Evolutionary conservation across 2,113 vertebrate genomes (phyloP), one percentile per base, ranked within the genome.

Genomic region (Prionailurus bengalensis): DNA sequence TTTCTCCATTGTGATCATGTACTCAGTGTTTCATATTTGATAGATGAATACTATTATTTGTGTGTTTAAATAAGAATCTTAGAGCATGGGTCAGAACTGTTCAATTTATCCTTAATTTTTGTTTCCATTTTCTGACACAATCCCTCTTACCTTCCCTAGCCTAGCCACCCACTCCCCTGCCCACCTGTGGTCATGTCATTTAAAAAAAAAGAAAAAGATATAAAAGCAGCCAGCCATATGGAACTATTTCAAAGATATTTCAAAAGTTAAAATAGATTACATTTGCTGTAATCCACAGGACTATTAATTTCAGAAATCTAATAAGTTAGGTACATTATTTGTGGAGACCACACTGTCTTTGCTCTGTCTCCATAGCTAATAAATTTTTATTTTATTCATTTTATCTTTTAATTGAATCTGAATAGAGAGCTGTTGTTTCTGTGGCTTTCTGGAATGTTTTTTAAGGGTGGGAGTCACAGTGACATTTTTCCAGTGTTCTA

Each of bases 321-420:
- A 36, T 76, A 91, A 13, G 1, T 80, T 66, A 70, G 5, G 1
- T 81, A 29, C 23, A 6, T 80, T 68, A 12, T 39, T 17, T 76
- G 42, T 92, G 39, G 48, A 94, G 92, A 80, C 45, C 15, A 31
- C 63, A 4, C 63, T 89, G 53, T 91, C 73, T 82, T 88, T 95
- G 61, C 39, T 94, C 4, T 71, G 31, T 89, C 66, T n/a, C 15
- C 19, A 65, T 1, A 55, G n/a, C 39, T 85, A 39, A n/a, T 94
- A 78, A 51, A 36, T 55, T 93, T 89, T 86, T 84, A 17, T 85
- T 96, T 96, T 58, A 82, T 63, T 94, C 29, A 66, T 79, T 97
- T 93, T 70, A 88, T 92, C 14, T 76, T 90, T 55, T 82, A 23
- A 71, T 55, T 65, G 31, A 78, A 16, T 91, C 48, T 9, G 7